These are phyloP conservation scores for Geodia barretti DNA, from an alignment of 37 sponge, comb jelly and placozoan genomes.

Conservation along the genomic window DNA sequence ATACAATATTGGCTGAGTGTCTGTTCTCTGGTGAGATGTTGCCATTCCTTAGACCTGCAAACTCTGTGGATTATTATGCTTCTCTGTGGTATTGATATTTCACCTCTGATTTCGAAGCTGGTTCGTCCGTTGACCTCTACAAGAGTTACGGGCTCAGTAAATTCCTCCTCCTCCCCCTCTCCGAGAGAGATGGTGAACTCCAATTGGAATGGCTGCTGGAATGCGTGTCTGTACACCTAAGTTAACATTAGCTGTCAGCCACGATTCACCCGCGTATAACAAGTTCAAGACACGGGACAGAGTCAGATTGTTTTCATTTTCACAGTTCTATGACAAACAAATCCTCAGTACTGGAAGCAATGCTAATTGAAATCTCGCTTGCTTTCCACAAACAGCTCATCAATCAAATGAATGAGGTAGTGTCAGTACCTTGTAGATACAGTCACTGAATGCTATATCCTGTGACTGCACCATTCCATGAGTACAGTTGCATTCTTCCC, in stretches of 20 bases:
- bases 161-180: neutral
- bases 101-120: neutral
- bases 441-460: neutral
- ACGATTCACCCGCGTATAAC: too few species aligned
- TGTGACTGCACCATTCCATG: neutral
- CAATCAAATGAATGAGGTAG: too few species aligned
- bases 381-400: too few species aligned
- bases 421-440: neutral
- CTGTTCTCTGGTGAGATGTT: neutral
- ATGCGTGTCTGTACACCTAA: constrained; percentile 55
- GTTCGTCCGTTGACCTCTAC: neutral
- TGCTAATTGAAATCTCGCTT: too few species aligned
- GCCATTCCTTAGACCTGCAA: neutral
- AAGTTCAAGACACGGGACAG: too few species aligned
- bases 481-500: neutral
- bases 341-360: too few species aligned
- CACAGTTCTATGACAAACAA: too few species aligned
- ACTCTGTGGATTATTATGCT: too few species aligned
- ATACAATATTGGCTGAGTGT: neutral
- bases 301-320: too few species aligned
- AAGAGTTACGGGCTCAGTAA: neutral
- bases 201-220: constrained; percentile 17
- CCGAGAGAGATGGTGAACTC: constrained; percentile 8
- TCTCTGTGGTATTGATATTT: too few species aligned
- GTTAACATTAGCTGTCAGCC: too few species aligned